Percentiles rank a stretch among this genome's conserved stretches.
Conservation (phyloP, 2,113 vertebrate species). For the Strix uralensis region DNA sequence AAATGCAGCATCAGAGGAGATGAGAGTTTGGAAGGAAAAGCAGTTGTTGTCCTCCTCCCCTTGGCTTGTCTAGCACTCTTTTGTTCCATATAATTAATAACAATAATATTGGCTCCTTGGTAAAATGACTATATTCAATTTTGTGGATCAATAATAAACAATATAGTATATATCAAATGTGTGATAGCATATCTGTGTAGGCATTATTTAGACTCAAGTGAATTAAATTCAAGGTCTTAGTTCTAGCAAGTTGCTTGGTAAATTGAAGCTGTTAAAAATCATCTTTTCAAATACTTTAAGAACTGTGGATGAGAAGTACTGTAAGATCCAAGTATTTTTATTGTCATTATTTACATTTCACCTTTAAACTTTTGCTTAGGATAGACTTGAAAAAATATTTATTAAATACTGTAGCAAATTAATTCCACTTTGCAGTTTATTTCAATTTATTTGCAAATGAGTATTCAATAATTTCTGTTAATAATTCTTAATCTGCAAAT, state of each 20-base stretch:
- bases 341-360: background rate
- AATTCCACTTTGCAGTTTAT: background rate
- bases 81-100: background rate
- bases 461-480: background rate
- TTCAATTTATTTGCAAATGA: background rate
- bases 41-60: background rate
- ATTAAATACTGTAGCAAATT: background rate
- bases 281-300: background rate
- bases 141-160: background rate
- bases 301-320: background rate
- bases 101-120: background rate
- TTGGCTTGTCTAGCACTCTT: background rate
- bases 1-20: background rate
- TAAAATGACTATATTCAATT: conserved; percentile 5
- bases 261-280: background rate
- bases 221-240: background rate
- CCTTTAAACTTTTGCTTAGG: background rate
- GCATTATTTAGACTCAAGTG: background rate
- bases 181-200: background rate
- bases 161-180: background rate
- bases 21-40: background rate
- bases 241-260: background rate
- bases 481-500: background rate
- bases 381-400: background rate
- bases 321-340: background rate